phyloP scores from a whole-genome alignment of 2,888 invertebrate genomes.

The Oeneis ivallda region DNA sequence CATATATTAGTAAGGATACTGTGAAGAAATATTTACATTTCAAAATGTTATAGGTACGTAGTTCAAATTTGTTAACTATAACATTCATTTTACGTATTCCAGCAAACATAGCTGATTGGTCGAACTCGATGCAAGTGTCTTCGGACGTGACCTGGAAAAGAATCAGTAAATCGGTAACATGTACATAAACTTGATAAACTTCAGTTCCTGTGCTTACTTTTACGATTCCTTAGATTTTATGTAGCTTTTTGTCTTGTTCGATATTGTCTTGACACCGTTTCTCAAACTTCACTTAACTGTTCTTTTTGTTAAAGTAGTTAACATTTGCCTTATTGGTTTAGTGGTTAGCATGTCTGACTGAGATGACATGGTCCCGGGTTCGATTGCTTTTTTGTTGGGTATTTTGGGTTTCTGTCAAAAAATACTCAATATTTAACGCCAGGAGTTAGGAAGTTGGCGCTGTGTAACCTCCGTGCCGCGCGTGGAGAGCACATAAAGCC shows the following conservation, averaged over 20 bases:
- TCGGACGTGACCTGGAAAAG: conserved; percentile 21
- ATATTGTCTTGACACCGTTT: neutral
- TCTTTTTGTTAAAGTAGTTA: neutral
- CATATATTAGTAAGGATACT: too few relatives aligned
- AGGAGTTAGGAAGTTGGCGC: too few relatives aligned
- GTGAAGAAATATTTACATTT: too few relatives aligned
- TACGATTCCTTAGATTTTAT: conserved; percentile 14
- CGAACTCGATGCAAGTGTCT: conserved; percentile 21
- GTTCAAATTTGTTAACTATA: neutral
- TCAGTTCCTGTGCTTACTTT: conserved; percentile 17
- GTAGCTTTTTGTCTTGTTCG: conserved; percentile 5
- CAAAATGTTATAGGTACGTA: too few relatives aligned
- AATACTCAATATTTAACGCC: too few relatives aligned
- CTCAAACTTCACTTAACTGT: neutral
- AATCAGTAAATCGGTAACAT: conserved; percentile 20
- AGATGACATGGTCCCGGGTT: too few relatives aligned
- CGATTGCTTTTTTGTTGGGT: too few relatives aligned
- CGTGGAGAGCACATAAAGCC: too few relatives aligned
- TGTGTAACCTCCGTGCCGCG: too few relatives aligned
- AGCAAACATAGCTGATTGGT: conserved; percentile 23
- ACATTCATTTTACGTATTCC: conserved; percentile 18
- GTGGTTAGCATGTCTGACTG: too few relatives aligned
- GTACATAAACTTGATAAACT: conserved; percentile 25
- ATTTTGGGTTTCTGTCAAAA: too few relatives aligned
- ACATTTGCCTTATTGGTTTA: too few relatives aligned